Evolutionary conservation across 2,888 invertebrate genomes (phyloP), one percentile per base, ranked within the genome.

Genomic region (Pandemis corylana): DNA sequence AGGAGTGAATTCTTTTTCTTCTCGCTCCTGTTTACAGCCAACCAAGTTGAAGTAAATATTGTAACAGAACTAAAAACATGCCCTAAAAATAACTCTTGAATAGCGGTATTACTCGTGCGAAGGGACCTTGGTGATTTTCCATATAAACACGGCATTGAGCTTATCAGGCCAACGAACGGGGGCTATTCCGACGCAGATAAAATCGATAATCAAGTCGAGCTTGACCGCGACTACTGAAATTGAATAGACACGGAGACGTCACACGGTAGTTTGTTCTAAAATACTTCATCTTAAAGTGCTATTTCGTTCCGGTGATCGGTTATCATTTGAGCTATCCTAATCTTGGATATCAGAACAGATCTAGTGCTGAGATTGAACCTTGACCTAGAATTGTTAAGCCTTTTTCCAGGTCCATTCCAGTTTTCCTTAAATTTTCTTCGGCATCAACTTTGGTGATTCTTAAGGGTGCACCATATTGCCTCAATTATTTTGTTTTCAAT

Each of bases 171-270:
- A 67, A 63, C 56, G 53, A 36, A 36, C 28, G 28, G 28, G 76
- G 66, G 72, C 72, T 69, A 68, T 72, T 76, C 76, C 59, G 49
- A 64, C 51, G 70, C 56, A n/a, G 73, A 76, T 76, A 68, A 71
- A 68, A 74, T 76, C 71, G 76, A 73, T 76, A 76, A 73, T 68
- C 68, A 69, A 72, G 73, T 76, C 76, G 76, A 77, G 75, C 70
- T 77, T 79, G 74, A 77, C 71, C 75, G 56, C 65, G 44, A 61
- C 65, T 42, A 28, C 41, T 49, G 42, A 62, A 72, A 62, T 72
- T 53, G 51, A 73, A 69, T 64, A 64, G 56, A 53, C 20, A 44
- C 66, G 66, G 53, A 61, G 62, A 46, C 65, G n/a, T 65, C 36
- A 49, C 65, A n/a, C 13, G 20, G 13, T 49, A 13, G 13, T 49